Base-by-base conservation (phyloP, 2,888 invertebrate species). In the Celastrina argiolus region DNA sequence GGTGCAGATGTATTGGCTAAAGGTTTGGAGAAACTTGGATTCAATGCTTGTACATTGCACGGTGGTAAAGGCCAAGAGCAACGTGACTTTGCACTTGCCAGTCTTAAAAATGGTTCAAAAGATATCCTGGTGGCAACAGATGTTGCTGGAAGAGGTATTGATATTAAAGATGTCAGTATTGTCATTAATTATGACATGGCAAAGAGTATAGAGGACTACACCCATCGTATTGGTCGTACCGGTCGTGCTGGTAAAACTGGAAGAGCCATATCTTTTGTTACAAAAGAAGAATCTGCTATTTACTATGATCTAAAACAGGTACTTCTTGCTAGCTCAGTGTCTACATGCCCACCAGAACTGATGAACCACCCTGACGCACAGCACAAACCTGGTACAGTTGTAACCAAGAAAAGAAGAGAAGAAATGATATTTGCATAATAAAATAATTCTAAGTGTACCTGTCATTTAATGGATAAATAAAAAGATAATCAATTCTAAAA, bases 131-230 rank as follows among this genome's bases (percentile, higher is more conserved):
- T 99, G 51, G 99, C 99, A 0, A 99, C 99, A 0, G 99, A 99
- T 86, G 99, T 99, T 0, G 99, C 99, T 74, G 99, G 99, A 74
- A 96, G 99, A 93, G 99, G 99, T 97, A 99, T 99, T 74, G 99
- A 99, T 82, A 99, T 99, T 82, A 99, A 99, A 83, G 99, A 99
- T 84, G 99, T 99, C 2, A 98, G 99, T 7, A 93, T 99, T 88
- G 99, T 99, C 71, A 97, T 99, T 76, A 99, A 99, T 86, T 99
- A 99, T 78, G 99, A 99, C 82, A 99, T 99, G 99, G 99, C 99
- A 0, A 99, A 99, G 87, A 95, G 96, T 18, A 99, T 99, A 78
- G 99, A 99, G 93, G 97, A 97, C 87, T 98, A 98, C 78, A 97
- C 98, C 0, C 97, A 98, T 95, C 96, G 99, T 92, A 99, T 99